These are phyloP conservation scores for Caenorhabditis sulstoni DNA, from an alignment of 2,888 invertebrate genomes.

Conservation along the genomic window DNA sequence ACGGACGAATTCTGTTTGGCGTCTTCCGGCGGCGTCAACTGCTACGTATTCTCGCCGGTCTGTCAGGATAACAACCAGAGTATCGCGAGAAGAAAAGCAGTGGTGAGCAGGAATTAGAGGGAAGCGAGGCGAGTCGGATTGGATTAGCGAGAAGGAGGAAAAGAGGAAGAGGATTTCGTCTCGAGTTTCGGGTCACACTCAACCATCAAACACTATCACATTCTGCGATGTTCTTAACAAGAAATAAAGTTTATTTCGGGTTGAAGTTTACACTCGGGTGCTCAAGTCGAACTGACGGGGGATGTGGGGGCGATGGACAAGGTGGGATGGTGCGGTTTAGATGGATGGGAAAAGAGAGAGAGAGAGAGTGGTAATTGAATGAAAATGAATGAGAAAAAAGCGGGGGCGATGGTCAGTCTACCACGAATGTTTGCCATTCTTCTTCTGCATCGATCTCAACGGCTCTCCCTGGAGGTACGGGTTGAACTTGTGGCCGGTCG, in stretches of 20 bases:
- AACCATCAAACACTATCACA: not conserved
- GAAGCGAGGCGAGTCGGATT: not conserved
- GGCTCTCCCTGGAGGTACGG: conserved; percentile 79
- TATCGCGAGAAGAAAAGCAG: conserved; percentile 2
- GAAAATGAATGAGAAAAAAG: not conserved
- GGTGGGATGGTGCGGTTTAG: not conserved
- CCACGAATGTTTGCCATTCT: conserved; percentile 72
- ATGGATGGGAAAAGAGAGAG: not conserved
- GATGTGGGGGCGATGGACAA: conserved; percentile 16
- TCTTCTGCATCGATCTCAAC: conserved; percentile 77
- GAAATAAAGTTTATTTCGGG: conserved; percentile 55
- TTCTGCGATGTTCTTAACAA: conserved; percentile 13
- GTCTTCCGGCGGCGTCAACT: conserved; percentile 73
- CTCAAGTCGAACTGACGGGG: conserved; percentile 22
- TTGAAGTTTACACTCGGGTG: conserved; percentile 43
- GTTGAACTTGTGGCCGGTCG: conserved; percentile 69
- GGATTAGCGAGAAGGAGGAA: not conserved
- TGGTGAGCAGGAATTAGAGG: conserved; percentile 29
- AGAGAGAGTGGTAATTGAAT: not conserved
- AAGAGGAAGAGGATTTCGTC: not conserved
- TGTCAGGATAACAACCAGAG: conserved; percentile 46
- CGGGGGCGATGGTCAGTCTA: conserved; percentile 7
- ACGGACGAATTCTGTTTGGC: conserved; percentile 77
- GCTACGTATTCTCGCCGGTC: conserved; percentile 75
- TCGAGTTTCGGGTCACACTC: not conserved